Base-by-base conservation (phyloP, 2,797 vertebrate species). In the Peromyscus aztecus region DNA sequence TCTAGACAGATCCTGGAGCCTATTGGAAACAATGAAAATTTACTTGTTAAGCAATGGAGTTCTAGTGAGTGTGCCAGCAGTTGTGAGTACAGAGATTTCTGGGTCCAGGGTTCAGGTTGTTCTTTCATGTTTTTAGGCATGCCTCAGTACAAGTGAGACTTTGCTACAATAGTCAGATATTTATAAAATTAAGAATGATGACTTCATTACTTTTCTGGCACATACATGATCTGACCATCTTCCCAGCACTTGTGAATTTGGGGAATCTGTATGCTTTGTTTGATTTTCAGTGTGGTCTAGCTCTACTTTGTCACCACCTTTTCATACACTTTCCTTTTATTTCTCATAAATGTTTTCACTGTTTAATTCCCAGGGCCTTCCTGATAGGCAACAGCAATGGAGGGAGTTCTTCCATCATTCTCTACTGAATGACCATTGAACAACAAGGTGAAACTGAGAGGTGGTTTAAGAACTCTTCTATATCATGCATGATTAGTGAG, bases 371-470 rank as follows among this genome's bases (percentile, higher is more conserved):
- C 46, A 83, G 17, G 19, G 7, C 12, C 31, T 61, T 97, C 57
- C 40, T 63, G 83, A 94, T 1, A 49, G 52, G 13, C n/a, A 89
- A 49, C 27, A 78, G 73, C 19, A 34, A 55, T 46, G 7, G 6
- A 78, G 7, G 8, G 0, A 83, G 55, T 61, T 77, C 52, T 91
- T 84, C 17, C 13, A 23, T 93, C 86, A 17, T 90, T 94, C 29
- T 46, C 95, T 92, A 94, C 55, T 96, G 85, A 85, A 83, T 90
- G 37, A 19, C 77, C 37, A 89, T 63, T 91, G 81, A 95, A 84
- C 4, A 86, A 69, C 59, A 96, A 76, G 23, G 21, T 76, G 34
- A 73, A 71, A 1, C 14, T 84, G 81, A 84, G 57, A 52, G 78
- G 86, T 52, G 29, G 57, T 82, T 97, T 85, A 93, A 90, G 16